Percentiles rank a stretch among this genome's conserved stretches.
phyloP scores from a whole-genome alignment of 2,888 invertebrate genomes.

The Synanthedon tipuliformis region DNA sequence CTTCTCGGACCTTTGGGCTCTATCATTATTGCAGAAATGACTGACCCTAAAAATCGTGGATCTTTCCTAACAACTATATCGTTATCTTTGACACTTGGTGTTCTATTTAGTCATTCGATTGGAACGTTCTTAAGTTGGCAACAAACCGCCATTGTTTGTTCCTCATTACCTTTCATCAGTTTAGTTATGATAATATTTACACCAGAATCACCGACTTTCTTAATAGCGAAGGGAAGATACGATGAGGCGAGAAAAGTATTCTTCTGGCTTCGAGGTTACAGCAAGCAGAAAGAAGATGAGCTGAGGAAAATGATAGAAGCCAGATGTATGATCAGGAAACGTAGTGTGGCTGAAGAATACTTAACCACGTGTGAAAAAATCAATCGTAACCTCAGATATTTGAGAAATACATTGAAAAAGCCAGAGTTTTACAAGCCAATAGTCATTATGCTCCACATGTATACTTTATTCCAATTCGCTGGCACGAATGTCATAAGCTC shows the following conservation, averaged over 20 bases:
- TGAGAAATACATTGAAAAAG: slow-evolving; percentile 35
- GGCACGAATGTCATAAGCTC: slow-evolving; percentile 78
- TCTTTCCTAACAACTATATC: slow-evolving; percentile 72
- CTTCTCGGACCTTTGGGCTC: slow-evolving; percentile 66
- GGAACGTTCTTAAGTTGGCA: slow-evolving; percentile 73
- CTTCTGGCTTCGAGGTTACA: slow-evolving; percentile 67
- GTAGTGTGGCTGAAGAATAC: slow-evolving; percentile 30
- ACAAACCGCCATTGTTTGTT: slow-evolving; percentile 63
- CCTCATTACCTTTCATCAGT: slow-evolving; percentile 59
- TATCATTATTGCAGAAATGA: slow-evolving; percentile 71
- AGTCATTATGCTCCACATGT: slow-evolving; percentile 71
- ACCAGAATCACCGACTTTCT: slow-evolving; percentile 77
- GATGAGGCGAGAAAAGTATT: slow-evolving; percentile 70
- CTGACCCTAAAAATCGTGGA: slow-evolving; percentile 72
- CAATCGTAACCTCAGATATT: slow-evolving; percentile 27
- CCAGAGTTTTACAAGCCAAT: slow-evolving; percentile 73
- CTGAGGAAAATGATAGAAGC: slow-evolving; percentile 56
- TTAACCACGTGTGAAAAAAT: slow-evolving; percentile 22
- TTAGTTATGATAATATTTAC: slow-evolving; percentile 64
- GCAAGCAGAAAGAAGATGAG: slow-evolving; percentile 45
- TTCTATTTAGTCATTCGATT: slow-evolving; percentile 71
- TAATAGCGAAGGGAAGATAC: slow-evolving; percentile 68
- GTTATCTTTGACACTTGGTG: slow-evolving; percentile 71
- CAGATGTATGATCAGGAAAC: slow-evolving; percentile 41
- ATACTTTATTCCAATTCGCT: slow-evolving; percentile 75